Conservation (phyloP, 2,113 vertebrate species). For the Hirundichthys speculiger region DNA sequence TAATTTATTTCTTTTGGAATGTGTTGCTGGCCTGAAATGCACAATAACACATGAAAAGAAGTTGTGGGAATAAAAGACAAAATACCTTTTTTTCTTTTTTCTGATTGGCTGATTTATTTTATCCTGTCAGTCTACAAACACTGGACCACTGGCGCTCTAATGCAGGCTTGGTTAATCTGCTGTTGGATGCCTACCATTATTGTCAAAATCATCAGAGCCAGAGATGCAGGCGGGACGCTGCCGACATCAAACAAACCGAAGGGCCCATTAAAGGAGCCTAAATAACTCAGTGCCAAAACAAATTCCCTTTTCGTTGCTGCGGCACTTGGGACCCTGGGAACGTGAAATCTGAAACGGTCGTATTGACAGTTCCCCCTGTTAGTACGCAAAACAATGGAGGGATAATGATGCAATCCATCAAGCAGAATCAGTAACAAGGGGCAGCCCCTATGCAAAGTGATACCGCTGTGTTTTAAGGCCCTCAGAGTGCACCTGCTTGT, state of each 20-base stretch:
- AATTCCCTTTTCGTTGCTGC: slow-evolving; percentile 30
- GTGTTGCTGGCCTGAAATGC: too few species aligned
- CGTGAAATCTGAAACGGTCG: slow-evolving; percentile 52
- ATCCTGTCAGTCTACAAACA: too few species aligned
- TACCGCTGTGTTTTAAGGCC: slow-evolving; percentile 26
- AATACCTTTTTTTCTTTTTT: too few species aligned
- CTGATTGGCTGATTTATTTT: too few species aligned
- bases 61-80: too few species aligned
- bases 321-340: slow-evolving; percentile 50
- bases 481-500: slow-evolving; percentile 60
- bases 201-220: slow-evolving; percentile 36
- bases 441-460: slow-evolving; percentile 69
- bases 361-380: slow-evolving; percentile 62
- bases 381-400: slow-evolving; percentile 47
- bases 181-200: slow-evolving; percentile 25
- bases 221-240: slow-evolving; percentile 19
- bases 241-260: slow-evolving; percentile 54
- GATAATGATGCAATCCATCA: slow-evolving; percentile 67
- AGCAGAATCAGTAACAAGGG: slow-evolving; percentile 43
- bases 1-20: too few species aligned
- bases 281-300: slow-evolving; percentile 45
- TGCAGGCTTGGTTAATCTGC: slow-evolving; percentile 8
- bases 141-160: not conserved
- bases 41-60: too few species aligned
- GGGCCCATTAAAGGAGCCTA: slow-evolving; percentile 52